These are phyloP conservation scores for Tachycineta bicolor DNA, from an alignment of 2,113 vertebrate genomes.

Conservation along the genomic window DNA sequence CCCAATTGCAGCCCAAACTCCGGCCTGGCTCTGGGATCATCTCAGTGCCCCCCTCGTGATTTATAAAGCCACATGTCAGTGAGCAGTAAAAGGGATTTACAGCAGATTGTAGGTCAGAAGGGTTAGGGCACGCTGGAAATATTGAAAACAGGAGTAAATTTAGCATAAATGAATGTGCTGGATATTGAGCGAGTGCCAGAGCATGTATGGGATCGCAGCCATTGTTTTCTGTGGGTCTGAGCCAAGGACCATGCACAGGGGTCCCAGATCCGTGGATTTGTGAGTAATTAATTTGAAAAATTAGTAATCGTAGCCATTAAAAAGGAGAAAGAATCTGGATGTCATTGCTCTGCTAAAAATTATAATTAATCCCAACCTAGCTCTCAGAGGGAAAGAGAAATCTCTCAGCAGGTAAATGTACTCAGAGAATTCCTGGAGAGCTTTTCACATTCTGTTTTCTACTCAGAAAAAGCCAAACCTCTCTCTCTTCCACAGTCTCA, in stretches of 20 bases:
- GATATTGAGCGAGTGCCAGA: slow-evolving; percentile 25
- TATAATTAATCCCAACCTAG: neutral
- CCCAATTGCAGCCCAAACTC: neutral
- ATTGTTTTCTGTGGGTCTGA: slow-evolving; percentile 63
- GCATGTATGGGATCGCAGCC: slow-evolving; percentile 55
- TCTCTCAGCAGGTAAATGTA: neutral
- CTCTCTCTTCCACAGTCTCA: neutral
- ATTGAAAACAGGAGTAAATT: slow-evolving; percentile 52
- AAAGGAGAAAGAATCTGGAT: neutral
- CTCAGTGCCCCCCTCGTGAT: neutral
- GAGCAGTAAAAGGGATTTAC: slow-evolving; percentile 62
- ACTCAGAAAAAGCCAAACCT: neutral
- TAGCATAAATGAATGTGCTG: slow-evolving; percentile 40
- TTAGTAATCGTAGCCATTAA: slow-evolving; percentile 8
- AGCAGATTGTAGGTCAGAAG: slow-evolving; percentile 41
- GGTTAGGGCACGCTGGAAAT: slow-evolving; percentile 31
- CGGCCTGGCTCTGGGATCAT: neutral
- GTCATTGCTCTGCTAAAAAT: slow-evolving; percentile 18
- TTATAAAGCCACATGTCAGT: neutral
- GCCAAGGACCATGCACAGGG: slow-evolving; percentile 63
- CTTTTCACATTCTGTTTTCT: neutral
- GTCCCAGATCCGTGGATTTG: slow-evolving; percentile 53
- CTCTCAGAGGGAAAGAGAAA: neutral
- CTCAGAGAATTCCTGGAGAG: neutral
- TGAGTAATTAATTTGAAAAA: slow-evolving; percentile 27